A percentile compares a stretch with the other conserved stretches of the same genome.
These are phyloP conservation scores for Harpegnathos saltator DNA, from an alignment of 1,140 invertebrate species.

Conservation along the genomic window DNA sequence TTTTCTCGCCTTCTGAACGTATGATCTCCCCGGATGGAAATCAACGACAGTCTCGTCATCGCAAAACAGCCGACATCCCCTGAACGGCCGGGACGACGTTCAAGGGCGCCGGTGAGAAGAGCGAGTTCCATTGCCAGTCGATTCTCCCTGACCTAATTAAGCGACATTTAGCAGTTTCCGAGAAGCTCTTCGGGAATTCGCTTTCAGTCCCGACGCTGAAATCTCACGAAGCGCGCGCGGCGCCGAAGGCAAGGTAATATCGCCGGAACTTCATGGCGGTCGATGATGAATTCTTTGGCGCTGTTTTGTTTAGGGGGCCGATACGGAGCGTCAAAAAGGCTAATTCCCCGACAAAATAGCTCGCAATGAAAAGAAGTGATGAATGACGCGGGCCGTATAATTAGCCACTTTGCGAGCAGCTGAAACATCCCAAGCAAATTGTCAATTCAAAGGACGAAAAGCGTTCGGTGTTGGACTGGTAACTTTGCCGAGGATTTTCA, in stretches of 20 bases:
- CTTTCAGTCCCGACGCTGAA: slow-evolving; percentile 5
- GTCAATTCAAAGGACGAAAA: not conserved
- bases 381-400: not conserved
- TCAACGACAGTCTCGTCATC: slow-evolving; percentile 16
- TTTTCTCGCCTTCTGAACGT: slow-evolving; percentile 9
- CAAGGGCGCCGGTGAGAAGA: slow-evolving; percentile 24
- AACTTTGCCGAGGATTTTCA: not conserved
- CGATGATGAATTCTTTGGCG: slow-evolving; percentile 3
- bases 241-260: not conserved
- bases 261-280: not conserved
- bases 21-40: not conserved
- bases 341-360: not conserved
- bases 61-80: not conserved
- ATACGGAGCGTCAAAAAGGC: not conserved
- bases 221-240: not conserved
- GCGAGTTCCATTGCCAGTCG: slow-evolving; percentile 18
- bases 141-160: slow-evolving; percentile 51
- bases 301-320: not conserved
- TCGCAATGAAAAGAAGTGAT: not conserved
- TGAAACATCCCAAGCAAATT: slow-evolving; percentile 12
- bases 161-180: slow-evolving; percentile 22
- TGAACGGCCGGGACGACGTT: slow-evolving; percentile 3
- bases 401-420: not conserved
- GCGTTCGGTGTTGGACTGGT: not conserved
- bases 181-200: not conserved